Percentiles rank a stretch among this genome's conserved stretches.
These are phyloP conservation scores for Neoarius graeffei DNA, from an alignment of 2,113 vertebrate genomes.

Conservation along the genomic window DNA sequence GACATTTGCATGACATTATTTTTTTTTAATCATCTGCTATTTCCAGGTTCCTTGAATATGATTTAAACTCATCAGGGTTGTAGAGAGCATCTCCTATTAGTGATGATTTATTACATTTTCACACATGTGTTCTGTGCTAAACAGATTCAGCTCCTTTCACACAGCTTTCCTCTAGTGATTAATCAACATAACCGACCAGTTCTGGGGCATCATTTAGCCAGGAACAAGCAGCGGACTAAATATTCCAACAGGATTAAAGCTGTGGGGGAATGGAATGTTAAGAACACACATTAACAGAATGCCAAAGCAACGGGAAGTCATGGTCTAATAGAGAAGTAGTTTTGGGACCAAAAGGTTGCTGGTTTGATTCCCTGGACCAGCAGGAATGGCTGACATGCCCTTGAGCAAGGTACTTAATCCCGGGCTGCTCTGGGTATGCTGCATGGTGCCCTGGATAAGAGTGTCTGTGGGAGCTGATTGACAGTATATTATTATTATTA, in stretches of 20 bases:
- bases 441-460: too few species aligned
- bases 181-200: not conserved
- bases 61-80: not conserved
- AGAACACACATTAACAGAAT: not conserved
- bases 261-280: not conserved
- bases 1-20: not conserved
- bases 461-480: too few species aligned
- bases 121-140: not conserved
- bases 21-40: not conserved
- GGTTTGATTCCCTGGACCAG: too few species aligned
- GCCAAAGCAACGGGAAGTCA: not conserved
- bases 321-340: too few species aligned
- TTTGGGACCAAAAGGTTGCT: too few species aligned
- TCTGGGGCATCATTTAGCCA: not conserved
- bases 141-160: not conserved
- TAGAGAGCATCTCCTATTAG: not conserved
- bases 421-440: too few species aligned
- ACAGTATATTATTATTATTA: too few species aligned
- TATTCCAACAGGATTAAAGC: too few species aligned
- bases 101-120: conserved; percentile 6
- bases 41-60: not conserved
- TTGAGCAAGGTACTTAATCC: too few species aligned
- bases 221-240: not conserved
- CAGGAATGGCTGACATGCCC: too few species aligned
- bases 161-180: not conserved